Base-by-base conservation (phyloP, 2,888 invertebrate genomes). In the Spisula subtruncata region DNA sequence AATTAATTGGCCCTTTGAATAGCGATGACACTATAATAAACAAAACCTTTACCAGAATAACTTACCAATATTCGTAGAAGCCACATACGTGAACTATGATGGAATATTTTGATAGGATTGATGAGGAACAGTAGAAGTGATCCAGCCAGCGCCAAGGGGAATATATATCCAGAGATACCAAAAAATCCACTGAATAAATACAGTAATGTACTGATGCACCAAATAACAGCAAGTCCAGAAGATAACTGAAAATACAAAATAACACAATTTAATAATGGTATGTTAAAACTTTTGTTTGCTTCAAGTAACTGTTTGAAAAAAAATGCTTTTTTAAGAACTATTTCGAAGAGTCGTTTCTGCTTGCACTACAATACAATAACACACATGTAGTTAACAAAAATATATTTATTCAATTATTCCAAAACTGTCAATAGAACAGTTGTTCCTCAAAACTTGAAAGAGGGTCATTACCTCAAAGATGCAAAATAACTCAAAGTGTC, bases 11-110 rank as follows among this genome's bases (percentile, higher is more conserved):
- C n/a, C n/a, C n/a, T n/a, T n/a, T n/a, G n/a, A n/a, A n/a, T n/a
- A n/a, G n/a, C n/a, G n/a, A n/a, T n/a, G n/a, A n/a, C n/a, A n/a
- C n/a, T n/a, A n/a, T n/a, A n/a, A n/a, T 25, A 29, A 18, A 20
- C 6, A 56, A 5, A 41, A 5, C 4, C 41, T 41, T 5, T 41
- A 41, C 41, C n/a, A 41, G 71, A 29, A 54, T 29, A 60, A 95
- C 97, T 96, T 94, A 97, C 99, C 97, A 99, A 97, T 95, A 99
- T 98, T 96, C 98, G 98, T 85, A 99, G 97, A 41, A 99, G 98
- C 99, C 99, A 99, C 97, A 99, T 99, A 92, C 99, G 97, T 0
- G 99, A 99, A 96, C 99, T 98, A 96, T 99, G 98, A 93, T 99
- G 97, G 95, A 99, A 98, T 85, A 99, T 98, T 95, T 98, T 98